Percentiles rank a stretch among this genome's conserved stretches.
Conservation (phyloP, 2,888 invertebrate genomes). For the Apeira syringaria region DNA sequence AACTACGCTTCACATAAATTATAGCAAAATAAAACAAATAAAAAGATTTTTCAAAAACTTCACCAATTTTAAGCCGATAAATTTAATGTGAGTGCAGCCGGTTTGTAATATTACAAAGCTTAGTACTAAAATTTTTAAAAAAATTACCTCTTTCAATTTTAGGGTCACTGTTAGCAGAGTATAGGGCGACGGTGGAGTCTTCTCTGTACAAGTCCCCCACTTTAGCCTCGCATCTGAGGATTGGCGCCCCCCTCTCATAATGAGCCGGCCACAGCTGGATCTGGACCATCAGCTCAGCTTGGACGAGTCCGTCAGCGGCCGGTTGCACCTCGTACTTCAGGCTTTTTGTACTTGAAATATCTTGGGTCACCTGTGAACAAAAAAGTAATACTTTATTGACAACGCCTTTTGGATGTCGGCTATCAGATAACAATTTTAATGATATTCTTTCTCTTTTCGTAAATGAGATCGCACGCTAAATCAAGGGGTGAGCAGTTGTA, state of each 20-base stretch:
- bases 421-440: too few relatives aligned
- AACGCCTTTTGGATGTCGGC: too few relatives aligned
- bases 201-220: slow-evolving; percentile 85
- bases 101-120: too few relatives aligned
- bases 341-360: slow-evolving; percentile 35
- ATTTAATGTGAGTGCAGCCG: too few relatives aligned
- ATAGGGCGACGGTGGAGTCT: slow-evolving; percentile 84
- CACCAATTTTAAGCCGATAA: too few relatives aligned
- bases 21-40: too few relatives aligned
- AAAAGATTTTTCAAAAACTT: too few relatives aligned
- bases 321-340: slow-evolving; percentile 62
- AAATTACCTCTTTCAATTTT: slow-evolving; percentile 89
- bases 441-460: too few relatives aligned
- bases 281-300: slow-evolving; percentile 84
- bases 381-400: slow-evolving; percentile 5
- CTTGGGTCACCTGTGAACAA: slow-evolving; percentile 65
- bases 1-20: too few relatives aligned
- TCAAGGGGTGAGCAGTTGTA: too few relatives aligned
- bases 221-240: slow-evolving; percentile 86
- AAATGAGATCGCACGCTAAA: too few relatives aligned
- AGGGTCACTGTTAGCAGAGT: slow-evolving; percentile 86
- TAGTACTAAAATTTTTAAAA: too few relatives aligned
- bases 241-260: slow-evolving; percentile 85
- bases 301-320: slow-evolving; percentile 78
- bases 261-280: slow-evolving; percentile 85